These are phyloP conservation scores for Cyclophora albipunctata DNA, from an alignment of 2,888 invertebrate species.

Conservation along the genomic window DNA sequence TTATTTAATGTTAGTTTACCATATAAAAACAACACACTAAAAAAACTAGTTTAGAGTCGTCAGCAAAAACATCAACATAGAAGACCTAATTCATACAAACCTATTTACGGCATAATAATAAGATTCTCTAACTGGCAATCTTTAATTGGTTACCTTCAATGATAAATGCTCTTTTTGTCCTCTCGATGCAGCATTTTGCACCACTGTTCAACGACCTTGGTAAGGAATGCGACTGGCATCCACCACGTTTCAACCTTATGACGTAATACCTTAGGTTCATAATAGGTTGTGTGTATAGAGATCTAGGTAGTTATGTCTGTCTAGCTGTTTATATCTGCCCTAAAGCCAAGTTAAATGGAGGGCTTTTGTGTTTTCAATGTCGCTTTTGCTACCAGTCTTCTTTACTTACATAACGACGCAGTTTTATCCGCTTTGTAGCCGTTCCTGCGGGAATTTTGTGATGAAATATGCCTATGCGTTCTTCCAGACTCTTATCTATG, in stretches of 20 bases:
- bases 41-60: no score
- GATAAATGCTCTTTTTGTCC: constrained; percentile 25
- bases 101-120: constrained; percentile 1
- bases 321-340: constrained; percentile 10
- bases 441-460: no score
- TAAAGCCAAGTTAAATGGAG: constrained; percentile 3
- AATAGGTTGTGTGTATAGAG: constrained; percentile 13
- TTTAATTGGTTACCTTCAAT: constrained; percentile 28
- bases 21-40: no score
- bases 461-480: no score
- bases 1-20: no score
- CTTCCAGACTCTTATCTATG: no score
- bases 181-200: constrained; percentile 24
- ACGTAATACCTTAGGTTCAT: constrained; percentile 27
- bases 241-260: constrained; percentile 33
- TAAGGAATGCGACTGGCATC: constrained; percentile 43
- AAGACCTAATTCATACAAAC: no score
- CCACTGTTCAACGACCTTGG: constrained; percentile 53
- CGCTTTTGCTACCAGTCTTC: background rate
- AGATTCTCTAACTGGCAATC: constrained; percentile 13
- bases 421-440: background rate
- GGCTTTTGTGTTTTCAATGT: background rate
- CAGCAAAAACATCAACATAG: no score
- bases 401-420: background rate
- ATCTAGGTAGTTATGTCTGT: constrained; percentile 9